Evolutionary conservation across 2,888 invertebrate genomes (phyloP), one percentile per base, ranked within the genome.

Genomic region (Argyresthia goedartella): DNA sequence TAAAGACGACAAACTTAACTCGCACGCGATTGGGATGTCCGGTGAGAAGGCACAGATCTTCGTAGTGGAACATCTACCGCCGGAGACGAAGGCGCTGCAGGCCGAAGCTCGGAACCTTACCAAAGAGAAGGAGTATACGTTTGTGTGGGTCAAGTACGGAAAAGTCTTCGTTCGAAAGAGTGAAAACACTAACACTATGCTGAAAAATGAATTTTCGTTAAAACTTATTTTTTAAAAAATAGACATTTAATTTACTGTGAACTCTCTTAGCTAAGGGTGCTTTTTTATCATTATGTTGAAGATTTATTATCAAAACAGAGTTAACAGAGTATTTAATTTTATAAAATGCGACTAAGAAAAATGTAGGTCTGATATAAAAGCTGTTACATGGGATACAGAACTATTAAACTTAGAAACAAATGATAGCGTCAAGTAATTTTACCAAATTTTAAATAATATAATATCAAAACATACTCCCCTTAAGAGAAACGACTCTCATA

Each of bases 1-100:
- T 41, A 13, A 13, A 47, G 13, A 36, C 3, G 9, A 35, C 39
- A 36, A 25, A n/a, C 16, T 52, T 3, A 52, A 47, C 39, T 47
- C 52, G 4, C 16, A 15, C 9, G 35, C 46, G 14, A 3, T 47
- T 14, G 52, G 52, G 1, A 13, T 52, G 4, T 8, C 48, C 4
- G 47, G 47, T 1, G 41, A 52, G 7, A n/a, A 8, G 8, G 1
- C 14, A 3, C 47, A 13, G 1, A 16, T 52, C 10, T 51, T 13
- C 44, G 35, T 51, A 10, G 33, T 14, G 1, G 51, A 51, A 43
- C 45, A 51, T 45, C 45, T 51, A n/a, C n/a, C 36, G 4, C 45
- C 51, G 11, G 45, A 51, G 11, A 10, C 6, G 2, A 51, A 51
- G 14, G 11, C 36, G 11, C 46, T 44, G 4, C 51, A 51, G 13